Base-by-base conservation (phyloP, 2,113 vertebrate genomes). In the Oceanodroma tethys region DNA sequence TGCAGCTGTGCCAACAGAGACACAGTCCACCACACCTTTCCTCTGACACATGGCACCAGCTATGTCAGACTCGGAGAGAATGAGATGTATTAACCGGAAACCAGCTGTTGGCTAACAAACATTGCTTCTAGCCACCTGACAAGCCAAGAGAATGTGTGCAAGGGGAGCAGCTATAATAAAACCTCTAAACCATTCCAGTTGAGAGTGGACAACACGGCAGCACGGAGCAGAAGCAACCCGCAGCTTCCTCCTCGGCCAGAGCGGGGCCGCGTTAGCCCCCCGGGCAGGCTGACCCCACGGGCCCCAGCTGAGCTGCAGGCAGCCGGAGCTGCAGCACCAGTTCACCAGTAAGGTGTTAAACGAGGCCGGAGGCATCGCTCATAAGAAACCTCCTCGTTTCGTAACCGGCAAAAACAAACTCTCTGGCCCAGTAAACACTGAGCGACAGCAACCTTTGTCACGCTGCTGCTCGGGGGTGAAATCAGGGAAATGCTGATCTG, bases 171-270 rank as follows among this genome's bases (percentile, higher is more conserved):
- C 68, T 53, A 0, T 8, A 34, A n/a, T 6, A 36, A 72, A 68
- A 27, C 5, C 58, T 9, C 60, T 16, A 7, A 10, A 56, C 15
- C 5, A 0, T 0, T 4, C 4, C 62, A 36, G 40, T 0, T 10
- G 53, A n/a, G n/a, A 34, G 67, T 5, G 1, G 52, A 29, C 23
- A 14, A 15, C 10, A 4, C 1, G 7, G 45, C 50, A 34, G 60
- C 29, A 2, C 0, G 5, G 47, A 16, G 19, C 7, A 27, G 27
- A 32, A 7, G 20, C n/a, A 9, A 14, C 9, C 12, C 6, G 7
- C 36, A 4, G 50, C 22, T 1, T 65, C 25, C 22, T 22, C 53
- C 15, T 3, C 0, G 2, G 21, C 9, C 22, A 4, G 40, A 23
- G 50, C 2, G 3, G 36, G 34, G 38, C 43, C 1, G 1, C 1